Conservation (phyloP, 2,888 invertebrate genomes). For the Bruchidius siliquastri region DNA sequence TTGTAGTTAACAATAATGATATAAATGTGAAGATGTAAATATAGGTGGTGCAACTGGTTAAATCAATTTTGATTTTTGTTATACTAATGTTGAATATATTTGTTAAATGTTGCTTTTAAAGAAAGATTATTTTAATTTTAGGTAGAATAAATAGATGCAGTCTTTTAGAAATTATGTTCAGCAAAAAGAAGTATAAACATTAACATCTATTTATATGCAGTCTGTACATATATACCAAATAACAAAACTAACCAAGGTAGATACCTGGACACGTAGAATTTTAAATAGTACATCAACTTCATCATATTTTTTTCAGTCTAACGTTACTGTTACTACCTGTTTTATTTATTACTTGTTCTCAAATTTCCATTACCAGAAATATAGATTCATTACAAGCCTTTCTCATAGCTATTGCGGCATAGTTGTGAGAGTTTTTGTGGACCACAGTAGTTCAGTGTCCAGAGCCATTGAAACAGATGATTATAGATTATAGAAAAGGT, state of each 20-base stretch:
- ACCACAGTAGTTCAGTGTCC: too few species aligned
- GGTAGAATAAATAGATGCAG: not conserved
- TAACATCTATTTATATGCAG: not conserved
- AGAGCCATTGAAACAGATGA: too few species aligned
- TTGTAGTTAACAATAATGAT: constrained; percentile 26
- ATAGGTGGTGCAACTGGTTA: constrained; percentile 32
- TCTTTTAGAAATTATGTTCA: not conserved
- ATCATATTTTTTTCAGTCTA: too few species aligned
- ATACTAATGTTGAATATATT: constrained; percentile 19
- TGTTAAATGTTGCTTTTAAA: constrained; percentile 8
- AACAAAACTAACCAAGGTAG: not conserved
- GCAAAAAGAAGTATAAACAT: not conserved
- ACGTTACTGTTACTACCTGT: too few species aligned
- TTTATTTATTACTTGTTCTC: too few species aligned
- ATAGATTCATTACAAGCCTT: too few species aligned
- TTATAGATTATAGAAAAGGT: too few species aligned
- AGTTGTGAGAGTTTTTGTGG: too few species aligned
- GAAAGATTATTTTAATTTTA: constrained; percentile 3
- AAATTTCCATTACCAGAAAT: too few species aligned
- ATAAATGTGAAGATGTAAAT: constrained; percentile 36
- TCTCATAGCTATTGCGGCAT: too few species aligned
- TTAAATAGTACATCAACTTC: too few species aligned
- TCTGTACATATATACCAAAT: not conserved
- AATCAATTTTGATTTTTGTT: constrained; percentile 31
- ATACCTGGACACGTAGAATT: too few species aligned